phyloP scores from a whole-genome alignment of 92 coral and sea anemone genomes.

The Muricea muricata region DNA sequence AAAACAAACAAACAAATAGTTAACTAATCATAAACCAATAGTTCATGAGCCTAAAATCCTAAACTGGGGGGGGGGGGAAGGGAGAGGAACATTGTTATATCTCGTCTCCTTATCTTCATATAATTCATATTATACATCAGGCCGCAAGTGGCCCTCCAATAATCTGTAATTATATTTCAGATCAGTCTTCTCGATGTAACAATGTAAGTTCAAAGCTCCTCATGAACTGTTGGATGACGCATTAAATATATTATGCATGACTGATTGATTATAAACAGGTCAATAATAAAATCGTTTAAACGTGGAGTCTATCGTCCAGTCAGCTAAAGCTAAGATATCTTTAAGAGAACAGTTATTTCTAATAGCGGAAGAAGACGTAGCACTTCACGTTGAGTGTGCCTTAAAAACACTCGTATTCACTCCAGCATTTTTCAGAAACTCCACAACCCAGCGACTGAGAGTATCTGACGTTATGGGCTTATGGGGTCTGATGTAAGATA shows the following conservation, averaged over 20 bases:
- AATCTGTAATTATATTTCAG: too few species aligned
- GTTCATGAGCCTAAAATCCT: not conserved
- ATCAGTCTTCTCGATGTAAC: too few species aligned
- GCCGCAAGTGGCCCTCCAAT: too few species aligned
- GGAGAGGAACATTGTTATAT: too few species aligned
- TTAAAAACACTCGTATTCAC: constrained; percentile 52
- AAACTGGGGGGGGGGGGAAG: constrained; percentile 28
- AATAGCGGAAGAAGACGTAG: too few species aligned
- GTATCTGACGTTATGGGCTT: too few species aligned
- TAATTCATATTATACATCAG: too few species aligned
- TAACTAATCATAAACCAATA: constrained; percentile 3
- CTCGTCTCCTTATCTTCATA: too few species aligned
- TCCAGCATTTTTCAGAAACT: constrained; percentile 48
- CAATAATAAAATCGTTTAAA: constrained; percentile 55
- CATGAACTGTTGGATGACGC: not conserved
- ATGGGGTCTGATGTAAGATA: constrained; percentile 38
- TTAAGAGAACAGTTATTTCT: too few species aligned
- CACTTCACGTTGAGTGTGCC: not conserved
- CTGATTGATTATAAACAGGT: constrained; percentile 23
- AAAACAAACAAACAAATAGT: constrained; percentile 20
- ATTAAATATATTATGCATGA: not conserved
- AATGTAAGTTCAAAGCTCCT: constrained; percentile 31
- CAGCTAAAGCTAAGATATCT: not conserved
- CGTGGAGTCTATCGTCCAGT: constrained; percentile 61
- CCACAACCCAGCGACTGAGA: constrained; percentile 64